Conservation (phyloP, 2,888 invertebrate genomes). For the Ochropleura plecta region DNA sequence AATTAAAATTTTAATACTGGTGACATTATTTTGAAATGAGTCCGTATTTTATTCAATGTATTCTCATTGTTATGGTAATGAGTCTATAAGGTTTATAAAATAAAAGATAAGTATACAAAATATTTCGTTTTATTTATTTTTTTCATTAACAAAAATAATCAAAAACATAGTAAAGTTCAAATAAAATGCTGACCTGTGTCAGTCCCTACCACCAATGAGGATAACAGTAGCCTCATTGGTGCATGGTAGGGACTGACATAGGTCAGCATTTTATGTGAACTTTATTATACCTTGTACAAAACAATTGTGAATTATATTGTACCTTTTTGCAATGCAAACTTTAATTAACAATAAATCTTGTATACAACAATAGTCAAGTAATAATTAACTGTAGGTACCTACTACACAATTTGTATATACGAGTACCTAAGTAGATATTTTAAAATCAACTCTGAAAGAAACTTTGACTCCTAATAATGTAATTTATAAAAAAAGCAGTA, state of each 20-base stretch:
- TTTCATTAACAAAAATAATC: constrained; percentile 19
- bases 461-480: constrained; percentile 20
- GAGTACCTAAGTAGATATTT: too few species aligned
- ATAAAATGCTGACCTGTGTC: constrained; percentile 9
- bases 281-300: constrained; percentile 10
- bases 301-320: constrained; percentile 21
- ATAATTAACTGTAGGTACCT: constrained; percentile 5
- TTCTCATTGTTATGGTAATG: constrained; percentile 20
- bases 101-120: constrained; percentile 17
- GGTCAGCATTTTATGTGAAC: constrained; percentile 14
- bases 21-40: constrained; percentile 21
- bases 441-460: constrained; percentile 6
- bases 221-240: constrained; percentile 6
- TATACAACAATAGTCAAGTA: constrained; percentile 14
- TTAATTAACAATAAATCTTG: constrained; percentile 18
- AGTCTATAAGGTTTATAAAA: constrained; percentile 21
- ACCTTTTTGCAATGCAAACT: constrained; percentile 21
- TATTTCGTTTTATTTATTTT: constrained; percentile 24
- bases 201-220: constrained; percentile 12
- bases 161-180: constrained; percentile 20
- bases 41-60: constrained; percentile 24
- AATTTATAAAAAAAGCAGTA: constrained; percentile 17
- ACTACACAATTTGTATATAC: constrained; percentile 8
- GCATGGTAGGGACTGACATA: constrained; percentile 11
- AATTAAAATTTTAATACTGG: constrained; percentile 11